Percentiles rank a stretch among this genome's conserved stretches.
Conservation (phyloP, 2,888 invertebrate species). For the Ophion costatus region DNA sequence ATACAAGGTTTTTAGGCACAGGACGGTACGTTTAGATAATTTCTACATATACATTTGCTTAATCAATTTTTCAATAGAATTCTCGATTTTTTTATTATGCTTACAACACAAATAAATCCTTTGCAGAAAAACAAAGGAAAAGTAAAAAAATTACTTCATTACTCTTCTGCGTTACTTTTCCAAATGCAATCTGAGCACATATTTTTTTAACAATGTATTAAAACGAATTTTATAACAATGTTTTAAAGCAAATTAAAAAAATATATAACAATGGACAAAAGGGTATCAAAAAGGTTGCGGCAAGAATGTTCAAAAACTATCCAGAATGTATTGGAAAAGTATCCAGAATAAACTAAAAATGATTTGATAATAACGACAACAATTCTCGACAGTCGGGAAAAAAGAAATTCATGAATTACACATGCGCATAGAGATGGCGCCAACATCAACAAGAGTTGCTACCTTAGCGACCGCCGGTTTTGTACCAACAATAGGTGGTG, state of each 20-base stretch:
- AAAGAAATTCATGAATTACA: not conserved
- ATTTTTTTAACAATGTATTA: not conserved
- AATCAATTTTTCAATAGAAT: no score
- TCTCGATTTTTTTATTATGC: no score
- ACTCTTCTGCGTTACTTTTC: no score
- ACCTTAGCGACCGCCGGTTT: not conserved
- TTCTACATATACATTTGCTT: no score
- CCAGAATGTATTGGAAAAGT: not conserved
- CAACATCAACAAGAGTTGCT: slow-evolving; percentile 4
- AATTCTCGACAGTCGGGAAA: slow-evolving; percentile 27
- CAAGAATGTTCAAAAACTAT: not conserved
- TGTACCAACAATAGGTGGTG: not conserved
- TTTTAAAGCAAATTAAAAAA: no score
- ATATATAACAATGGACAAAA: not conserved
- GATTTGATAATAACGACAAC: not conserved
- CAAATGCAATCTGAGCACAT: no score
- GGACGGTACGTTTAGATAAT: no score
- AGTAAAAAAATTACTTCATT: no score
- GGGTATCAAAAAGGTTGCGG: not conserved
- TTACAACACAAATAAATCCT: no score
- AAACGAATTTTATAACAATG: no score
- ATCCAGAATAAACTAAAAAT: not conserved
- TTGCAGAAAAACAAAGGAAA: no score
- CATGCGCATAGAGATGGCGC: slow-evolving; percentile 27
- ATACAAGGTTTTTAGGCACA: no score